Base-by-base conservation (phyloP, 1,140 invertebrate species). In the Myzus persicae region DNA sequence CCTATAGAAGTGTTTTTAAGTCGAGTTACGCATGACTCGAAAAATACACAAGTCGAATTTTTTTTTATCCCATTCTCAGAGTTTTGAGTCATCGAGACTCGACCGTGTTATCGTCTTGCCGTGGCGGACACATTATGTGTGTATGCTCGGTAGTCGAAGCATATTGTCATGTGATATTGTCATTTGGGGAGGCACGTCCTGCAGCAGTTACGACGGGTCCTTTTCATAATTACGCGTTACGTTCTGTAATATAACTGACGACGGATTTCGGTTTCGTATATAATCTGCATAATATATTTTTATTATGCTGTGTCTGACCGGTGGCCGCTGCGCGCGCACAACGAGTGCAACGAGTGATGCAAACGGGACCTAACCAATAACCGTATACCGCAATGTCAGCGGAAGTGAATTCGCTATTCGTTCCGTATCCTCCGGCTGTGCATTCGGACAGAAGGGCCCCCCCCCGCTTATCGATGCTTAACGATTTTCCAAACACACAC, bases 341-440 rank as follows among this genome's bases (percentile, higher is more conserved):
- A 67, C 11, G 59, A 18, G 31, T 76, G 59, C 54, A 31, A 59
- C 11, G 31, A 67, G 31, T 67, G n/a, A n/a, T n/a, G 59, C 31
- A 67, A n/a, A 67, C 11, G 59, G 59, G 59, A 67, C 14, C n/a
- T n/a, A 51, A n/a, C 31, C n/a, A 76, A 14, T 76, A 76, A n/a
- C n/a, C 59, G 59, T 18, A n/a, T 76, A 82, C 36, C 36, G n/a
- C 22, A 82, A 38, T 51, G 67, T 24, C 59, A 42, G 38, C 90
- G 67, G 90, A 82, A 91, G 67, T 82, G 20, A 6, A 7, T 42
- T 48, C 11, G 9, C 48, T 38, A 20, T 51, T 38, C 38, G 36
- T 93, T 93, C 91, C 81, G 91, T 93, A 51, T 84, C 81, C 76
- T 93, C 81, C 3, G 91, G 81, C 81, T 38, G 18, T 54, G 36